Base-by-base conservation (phyloP, 2,113 vertebrate genomes). In the Okapia johnstoni region DNA sequence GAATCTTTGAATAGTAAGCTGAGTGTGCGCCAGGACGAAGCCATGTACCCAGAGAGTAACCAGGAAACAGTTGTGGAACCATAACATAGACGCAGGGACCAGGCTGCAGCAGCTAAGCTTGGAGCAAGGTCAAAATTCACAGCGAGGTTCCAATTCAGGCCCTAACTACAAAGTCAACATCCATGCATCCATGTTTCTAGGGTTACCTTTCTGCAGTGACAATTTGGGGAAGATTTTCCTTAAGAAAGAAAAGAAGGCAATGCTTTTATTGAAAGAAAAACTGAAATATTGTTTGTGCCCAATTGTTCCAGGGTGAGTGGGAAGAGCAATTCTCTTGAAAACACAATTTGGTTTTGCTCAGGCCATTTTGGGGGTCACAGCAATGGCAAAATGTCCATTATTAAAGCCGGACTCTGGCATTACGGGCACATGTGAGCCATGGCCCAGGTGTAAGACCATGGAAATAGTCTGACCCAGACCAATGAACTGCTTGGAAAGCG, bases 401-500 rank as follows among this genome's bases (percentile, higher is more conserved):
- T 80, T 55, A 46, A 88, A 54, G 61, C 15, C 7, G 28, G 81
- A n/a, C 55, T 92, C 36, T 73, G 33, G 61, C 25, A 58, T 95
- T 52, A 88, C 4, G 4, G 52, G 43, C 88, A 60, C 40, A 46
- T 90, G 19, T 84, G 58, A 93, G 23, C 52, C 52, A 61, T 15
- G 36, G 50, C 40, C 70, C 86, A 85, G 57, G 83, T 89, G 21
- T 43, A 77, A 21, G 88, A 28, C 61, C 66, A 13, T 46, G 48
- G 30, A 61, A 55, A 85, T 33, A 15, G 2, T 80, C 66, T 91
- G 92, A 93, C 33, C 85, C 93, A 95, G 40, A 81, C n/a, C 46
- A 70, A 61, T 40, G 88, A 97, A 70, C 43, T 93, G 60, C 90
- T 96, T 88, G 26, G 60, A 92, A 88, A 77, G 48, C 25, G 60